Base-by-base conservation (phyloP, 2,888 invertebrate genomes). In the Pristionchus mayeri region DNA sequence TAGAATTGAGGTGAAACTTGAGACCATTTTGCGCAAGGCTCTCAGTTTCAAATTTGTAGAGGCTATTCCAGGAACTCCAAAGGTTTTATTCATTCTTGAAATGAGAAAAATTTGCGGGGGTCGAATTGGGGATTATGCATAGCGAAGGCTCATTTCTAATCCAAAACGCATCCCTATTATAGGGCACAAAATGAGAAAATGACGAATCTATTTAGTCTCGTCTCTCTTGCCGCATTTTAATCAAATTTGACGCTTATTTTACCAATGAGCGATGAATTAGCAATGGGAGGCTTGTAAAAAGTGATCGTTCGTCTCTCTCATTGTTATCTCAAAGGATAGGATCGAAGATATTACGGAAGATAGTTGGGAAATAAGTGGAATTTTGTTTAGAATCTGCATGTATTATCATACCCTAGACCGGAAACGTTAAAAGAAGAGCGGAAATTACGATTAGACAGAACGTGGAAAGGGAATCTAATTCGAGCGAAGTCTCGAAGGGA, bases 201-300 rank as follows among this genome's bases (percentile, higher is more conserved):
- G 67, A 71, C 67, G 67, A 71, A 71, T 71, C 40, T 71, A 21
- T 71, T 71, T 37, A 71, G 37, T 24, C 30, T 30, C 67, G 54
- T 40, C 18, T 63, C 40, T 71, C 40, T 9, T 40, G 21, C n/a
- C 67, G 6, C 21, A 40, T 71, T 37, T 40, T 71, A 71, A 40
- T n/a, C 21, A 21, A 71, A n/a, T 40, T 13, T 71, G 34, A 34
- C 40, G 21, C n/a, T 27, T 37, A 34, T 2, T 7, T 34, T 4
- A 63, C 0, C 34, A 40, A 40, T 71, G 34, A 40, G 40, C 21
- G 67, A 40, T 71, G 40, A 16, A 71, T 40, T 40, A 34, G 34
- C 34, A 30, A 60, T 30, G 9, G 9, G 30, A 24, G 60, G 21
- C 24, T n/a, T n/a, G n/a, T n/a, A n/a, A n/a, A n/a, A n/a, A n/a